Percentiles rank a stretch among this genome's conserved stretches.
Conservation (phyloP, 2,797 vertebrate genomes). For the Characodon lateralis region DNA sequence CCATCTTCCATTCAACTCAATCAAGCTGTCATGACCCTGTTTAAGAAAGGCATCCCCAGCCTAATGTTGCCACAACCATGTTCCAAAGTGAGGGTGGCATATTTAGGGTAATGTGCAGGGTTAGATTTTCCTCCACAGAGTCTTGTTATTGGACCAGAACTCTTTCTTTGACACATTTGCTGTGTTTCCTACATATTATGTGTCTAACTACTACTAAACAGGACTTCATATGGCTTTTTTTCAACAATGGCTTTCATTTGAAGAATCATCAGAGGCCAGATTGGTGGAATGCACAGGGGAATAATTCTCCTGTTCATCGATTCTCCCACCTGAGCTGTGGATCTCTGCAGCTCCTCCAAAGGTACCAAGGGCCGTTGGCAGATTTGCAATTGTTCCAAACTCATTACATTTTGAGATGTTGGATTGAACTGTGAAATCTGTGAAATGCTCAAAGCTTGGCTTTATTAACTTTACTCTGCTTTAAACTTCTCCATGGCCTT, state of each 20-base stretch:
- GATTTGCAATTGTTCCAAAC: not conserved
- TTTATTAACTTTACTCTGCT: not conserved
- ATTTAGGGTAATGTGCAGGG: not conserved
- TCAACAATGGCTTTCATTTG: not conserved
- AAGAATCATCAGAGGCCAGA: not conserved
- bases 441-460: not conserved
- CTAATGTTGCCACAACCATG: not conserved
- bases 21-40: no score
- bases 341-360: not conserved
- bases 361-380: not conserved
- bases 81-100: no score
- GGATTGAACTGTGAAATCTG: not conserved
- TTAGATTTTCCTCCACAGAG: not conserved
- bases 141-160: no score
- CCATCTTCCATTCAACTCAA: no score
- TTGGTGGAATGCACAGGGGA: not conserved
- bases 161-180: no score
- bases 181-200: no score
- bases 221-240: no score
- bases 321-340: not conserved
- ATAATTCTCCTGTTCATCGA: not conserved
- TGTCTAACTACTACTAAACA: no score
- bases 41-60: not conserved
- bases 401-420: not conserved
- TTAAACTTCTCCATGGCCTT: not conserved